Evolutionary conservation across 2,797 vertebrate species (phyloP), one percentile per base, ranked within the genome.

Genomic region (Ciconia nigra): DNA sequence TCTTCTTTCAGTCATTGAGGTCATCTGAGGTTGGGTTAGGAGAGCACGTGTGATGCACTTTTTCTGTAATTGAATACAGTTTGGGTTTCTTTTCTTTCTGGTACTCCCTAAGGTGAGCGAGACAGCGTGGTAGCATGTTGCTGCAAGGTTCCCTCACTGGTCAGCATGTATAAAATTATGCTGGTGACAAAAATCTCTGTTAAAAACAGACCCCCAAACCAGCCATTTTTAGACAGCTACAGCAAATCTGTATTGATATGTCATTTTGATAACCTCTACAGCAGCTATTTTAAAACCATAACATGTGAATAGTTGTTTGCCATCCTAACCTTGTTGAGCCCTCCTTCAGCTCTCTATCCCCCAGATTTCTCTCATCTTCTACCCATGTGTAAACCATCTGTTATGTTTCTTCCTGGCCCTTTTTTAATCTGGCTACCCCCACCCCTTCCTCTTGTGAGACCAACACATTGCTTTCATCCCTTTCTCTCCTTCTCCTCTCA

Each of bases 401-500:
- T 95, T 97, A 96, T 95, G 94, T 94, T 97, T 96, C 95, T 96
- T 96, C 92, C 84, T 65, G 93, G 95, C 89, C 94, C 90, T 96
- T 96, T 97, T 97, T 94, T 91, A 96, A 92, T 96, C 89, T 71
- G 92, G 76, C 92, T 97, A 92, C 96, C 96, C 96, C 94, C 95
- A 83, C 89, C 95, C 82, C 61, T 97, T 97, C 94, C 71, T 94
- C 90, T 89, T 97, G 65, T 95, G 96, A 96, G 96, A 97, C 96
- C 96, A 96, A 97, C 96, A 97, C 96, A 93, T 97, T 96, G 61
- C 96, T 97, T 96, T 95, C 94, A 80, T 96, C 70, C 94, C 76
- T 92, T 97, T 96, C 96, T 94, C 93, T 97, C 96, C 96, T 95
- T 96, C 51, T 97, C 42, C 93, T 97, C 96, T 95, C 96, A 97